Percentiles rank a stretch among this genome's conserved stretches.
phyloP scores from a whole-genome alignment of 2,888 invertebrate genomes.

The Drosophila lutescens region DNA sequence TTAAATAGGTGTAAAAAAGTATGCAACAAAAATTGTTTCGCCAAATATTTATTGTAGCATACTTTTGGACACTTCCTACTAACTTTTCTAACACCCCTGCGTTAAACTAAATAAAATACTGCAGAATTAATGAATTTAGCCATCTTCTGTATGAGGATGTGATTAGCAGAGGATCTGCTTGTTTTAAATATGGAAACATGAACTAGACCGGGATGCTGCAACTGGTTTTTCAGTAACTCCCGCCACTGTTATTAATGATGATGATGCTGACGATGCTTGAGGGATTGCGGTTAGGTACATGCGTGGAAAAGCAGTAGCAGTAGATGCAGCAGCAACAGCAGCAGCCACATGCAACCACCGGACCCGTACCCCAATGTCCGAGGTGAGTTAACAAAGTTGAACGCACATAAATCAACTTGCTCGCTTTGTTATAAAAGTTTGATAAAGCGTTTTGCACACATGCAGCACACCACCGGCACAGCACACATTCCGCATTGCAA shows the following conservation, averaged over 20 bases:
- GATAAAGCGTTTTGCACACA: constrained; percentile 76
- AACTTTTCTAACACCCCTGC: no score
- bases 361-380: constrained; percentile 26
- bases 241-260: constrained; percentile 71
- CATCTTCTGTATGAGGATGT: constrained; percentile 52
- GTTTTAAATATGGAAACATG: constrained; percentile 69
- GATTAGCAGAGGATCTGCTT: constrained; percentile 70
- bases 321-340: constrained; percentile 8
- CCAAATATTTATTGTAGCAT: no score
- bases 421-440: constrained; percentile 75
- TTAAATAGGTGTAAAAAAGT: not conserved
- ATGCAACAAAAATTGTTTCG: not conserved
- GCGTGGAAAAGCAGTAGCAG: constrained; percentile 25
- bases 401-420: constrained; percentile 73
- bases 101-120: no score
- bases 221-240: constrained; percentile 9
- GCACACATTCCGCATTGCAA: constrained; percentile 65
- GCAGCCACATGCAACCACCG: constrained; percentile 20
- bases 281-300: constrained; percentile 24
- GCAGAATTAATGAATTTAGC: not conserved
- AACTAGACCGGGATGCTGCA: constrained; percentile 40
- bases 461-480: constrained; percentile 14
- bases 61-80: no score
- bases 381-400: constrained; percentile 76
- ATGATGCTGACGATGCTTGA: constrained; percentile 50